phyloP scores from a whole-genome alignment of 2,797 vertebrate species.

The Eulemur mongoz region DNA sequence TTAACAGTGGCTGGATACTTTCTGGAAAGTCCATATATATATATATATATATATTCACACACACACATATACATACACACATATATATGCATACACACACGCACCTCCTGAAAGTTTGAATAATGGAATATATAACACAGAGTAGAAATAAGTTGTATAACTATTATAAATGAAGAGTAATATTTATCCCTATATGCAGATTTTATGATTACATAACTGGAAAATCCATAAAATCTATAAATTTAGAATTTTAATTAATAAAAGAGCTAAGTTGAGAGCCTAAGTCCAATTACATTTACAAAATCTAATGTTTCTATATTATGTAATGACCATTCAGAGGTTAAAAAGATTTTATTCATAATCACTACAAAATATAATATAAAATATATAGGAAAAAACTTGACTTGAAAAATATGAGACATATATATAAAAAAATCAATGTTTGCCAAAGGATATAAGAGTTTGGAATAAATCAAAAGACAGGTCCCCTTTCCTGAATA shows the following conservation, averaged over 20 bases:
- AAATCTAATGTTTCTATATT: neutral
- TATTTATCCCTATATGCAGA: neutral
- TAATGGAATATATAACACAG: neutral
- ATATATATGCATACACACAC: neutral
- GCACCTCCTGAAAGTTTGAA: neutral
- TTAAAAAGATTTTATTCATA: neutral
- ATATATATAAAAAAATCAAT: neutral
- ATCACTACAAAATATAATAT: neutral
- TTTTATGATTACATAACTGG: neutral
- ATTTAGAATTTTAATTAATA: slow-evolving; percentile 41
- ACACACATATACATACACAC: neutral
- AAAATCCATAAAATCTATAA: neutral
- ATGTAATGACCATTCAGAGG: neutral
- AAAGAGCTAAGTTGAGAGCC: neutral
- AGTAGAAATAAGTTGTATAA: neutral
- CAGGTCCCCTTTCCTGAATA: neutral
- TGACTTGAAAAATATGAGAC: neutral
- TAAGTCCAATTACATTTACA: neutral
- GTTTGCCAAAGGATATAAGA: neutral
- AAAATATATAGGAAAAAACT: neutral
- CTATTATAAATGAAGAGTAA: neutral
- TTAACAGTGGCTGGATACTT: too few relatives aligned
- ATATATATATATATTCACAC: neutral
- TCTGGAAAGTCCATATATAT: too few relatives aligned
- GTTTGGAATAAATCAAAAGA: neutral